Conservation (phyloP, 1,140 invertebrate genomes). For the Meteorus sp. region DNA sequence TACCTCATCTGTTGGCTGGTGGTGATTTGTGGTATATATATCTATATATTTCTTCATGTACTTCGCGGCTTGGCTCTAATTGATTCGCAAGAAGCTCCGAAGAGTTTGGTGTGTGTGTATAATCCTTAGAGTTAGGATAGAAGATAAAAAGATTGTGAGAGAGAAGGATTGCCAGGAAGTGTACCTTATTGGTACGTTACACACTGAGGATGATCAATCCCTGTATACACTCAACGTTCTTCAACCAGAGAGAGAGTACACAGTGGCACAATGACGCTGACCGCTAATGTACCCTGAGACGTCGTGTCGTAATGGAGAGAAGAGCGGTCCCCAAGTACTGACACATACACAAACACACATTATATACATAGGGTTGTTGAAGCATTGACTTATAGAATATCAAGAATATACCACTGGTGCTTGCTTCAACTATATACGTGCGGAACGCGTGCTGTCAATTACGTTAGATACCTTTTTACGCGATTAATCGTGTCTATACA, state of each 20-base stretch:
- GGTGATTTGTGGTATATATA: too few species aligned
- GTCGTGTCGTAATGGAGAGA: slow-evolving; percentile 2
- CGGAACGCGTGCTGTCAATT: slow-evolving; percentile 2
- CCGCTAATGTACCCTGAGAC: slow-evolving; percentile 16
- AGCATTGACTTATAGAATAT: too few species aligned
- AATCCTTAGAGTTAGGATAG: background rate
- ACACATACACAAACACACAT: background rate
- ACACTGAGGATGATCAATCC: slow-evolving; percentile 8
- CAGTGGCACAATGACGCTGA: slow-evolving; percentile 13
- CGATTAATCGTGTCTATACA: background rate
- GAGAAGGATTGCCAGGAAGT: too few species aligned
- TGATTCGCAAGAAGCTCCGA: slow-evolving; percentile 19
- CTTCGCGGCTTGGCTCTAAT: slow-evolving; percentile 23
- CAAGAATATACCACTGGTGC: too few species aligned
- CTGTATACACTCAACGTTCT: background rate
- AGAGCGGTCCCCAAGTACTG: background rate
- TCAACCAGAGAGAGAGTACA: background rate
- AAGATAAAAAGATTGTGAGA: too few species aligned
- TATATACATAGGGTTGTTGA: too few species aligned
- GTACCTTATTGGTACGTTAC: background rate
- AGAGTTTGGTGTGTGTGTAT: background rate
- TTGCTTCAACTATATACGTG: background rate
- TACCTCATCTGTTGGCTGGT: background rate
- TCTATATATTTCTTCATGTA: too few species aligned
- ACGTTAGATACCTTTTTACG: background rate